Base-by-base conservation (phyloP, 2,797 vertebrate genomes). In the Acrossocheilus fasciatus region DNA sequence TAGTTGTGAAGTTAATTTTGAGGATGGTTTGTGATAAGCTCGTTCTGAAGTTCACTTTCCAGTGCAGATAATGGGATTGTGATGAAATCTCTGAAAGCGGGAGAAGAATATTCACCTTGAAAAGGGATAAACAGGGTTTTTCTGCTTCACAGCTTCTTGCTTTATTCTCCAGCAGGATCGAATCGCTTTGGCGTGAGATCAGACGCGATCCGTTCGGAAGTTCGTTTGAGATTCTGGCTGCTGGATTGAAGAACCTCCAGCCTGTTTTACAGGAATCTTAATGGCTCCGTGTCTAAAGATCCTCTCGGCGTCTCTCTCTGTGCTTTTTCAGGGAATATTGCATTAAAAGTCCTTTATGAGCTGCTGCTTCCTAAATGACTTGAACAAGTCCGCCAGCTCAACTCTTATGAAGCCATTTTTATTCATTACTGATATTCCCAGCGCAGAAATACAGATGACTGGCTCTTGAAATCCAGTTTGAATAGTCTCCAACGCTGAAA, bases 341-440 rank as follows among this genome's bases (percentile, higher is more conserved):
- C 47, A 50, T 68, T 82, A 41, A 45, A 45, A 69, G 70, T 75
- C 39, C 6, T 75, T 75, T 66, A 59, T 50, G 50, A 47, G 36
- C 69, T 74, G 39, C 52, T 20, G 59, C 62, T 15, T 69, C 34
- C 20, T 69, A 81, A 81, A 72, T 57, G 81, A 52, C 68, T 72
- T 18, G 18, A 50, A 76, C 30, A 69, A 47, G 59, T 68, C n/a
- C 62, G 36, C 18, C n/a, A 75, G 30, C 57, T 81, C 30, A 41
- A 36, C 45, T 70, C 18, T 54, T 69, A 70, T 23, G 23, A 66
- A 39, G 59, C 26, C 57, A 62, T 75, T 76, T 74, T 93, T 92
- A 92, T 89, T 73, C 18, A 82, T 76, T 87, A 89, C 84, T 89
- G 92, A 92, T 90, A 87, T 92, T 86, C 93, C 92, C 91, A 87